Conservation (phyloP, 2,888 invertebrate species). For the Amorpha juglandis region DNA sequence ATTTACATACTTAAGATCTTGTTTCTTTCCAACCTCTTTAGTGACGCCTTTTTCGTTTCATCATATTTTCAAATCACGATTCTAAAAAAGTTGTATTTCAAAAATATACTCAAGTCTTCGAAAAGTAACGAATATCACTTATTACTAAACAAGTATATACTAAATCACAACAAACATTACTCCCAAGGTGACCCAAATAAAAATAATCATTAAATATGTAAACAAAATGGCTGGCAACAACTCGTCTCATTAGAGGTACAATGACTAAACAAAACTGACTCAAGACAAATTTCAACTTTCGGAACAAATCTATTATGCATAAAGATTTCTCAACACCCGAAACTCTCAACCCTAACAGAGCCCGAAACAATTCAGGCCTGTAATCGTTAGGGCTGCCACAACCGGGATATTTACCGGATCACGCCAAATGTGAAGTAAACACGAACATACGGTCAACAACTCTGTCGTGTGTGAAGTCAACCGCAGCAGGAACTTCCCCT, state of each 20-base stretch:
- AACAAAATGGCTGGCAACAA: neutral
- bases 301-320: constrained; percentile 36
- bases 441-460: constrained; percentile 8
- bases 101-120: no score
- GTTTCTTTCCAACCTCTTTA: no score
- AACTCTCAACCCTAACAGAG: constrained; percentile 33
- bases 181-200: neutral
- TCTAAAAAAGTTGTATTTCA: no score
- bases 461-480: constrained; percentile 4
- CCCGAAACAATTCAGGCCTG: constrained; percentile 42
- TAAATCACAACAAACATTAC: no score
- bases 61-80: no score
- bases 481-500: neutral
- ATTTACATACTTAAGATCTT: no score
- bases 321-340: constrained; percentile 39
- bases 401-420: constrained; percentile 3
- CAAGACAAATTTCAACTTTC: constrained; percentile 37
- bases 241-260: neutral
- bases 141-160: no score
- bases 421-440: constrained; percentile 5
- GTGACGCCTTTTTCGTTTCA: no score
- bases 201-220: neutral
- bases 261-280: constrained; percentile 34
- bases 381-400: constrained; percentile 23
- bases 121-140: no score